These are phyloP conservation scores for Dasypus novemcinctus DNA, from an alignment of 2,113 vertebrate species.

Conservation along the genomic window DNA sequence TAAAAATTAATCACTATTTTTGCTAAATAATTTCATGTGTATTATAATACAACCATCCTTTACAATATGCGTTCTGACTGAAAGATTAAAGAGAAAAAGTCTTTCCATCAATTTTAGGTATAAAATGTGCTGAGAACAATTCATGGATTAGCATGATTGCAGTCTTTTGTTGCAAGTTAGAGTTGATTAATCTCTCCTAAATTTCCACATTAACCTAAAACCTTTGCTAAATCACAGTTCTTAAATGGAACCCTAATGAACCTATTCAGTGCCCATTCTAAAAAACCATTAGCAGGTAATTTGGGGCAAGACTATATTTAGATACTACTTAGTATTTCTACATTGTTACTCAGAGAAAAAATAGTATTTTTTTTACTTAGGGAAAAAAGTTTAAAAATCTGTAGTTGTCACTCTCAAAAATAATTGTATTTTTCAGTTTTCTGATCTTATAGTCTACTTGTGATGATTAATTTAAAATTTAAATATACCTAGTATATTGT, in stretches of 20 bases:
- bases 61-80: not conserved
- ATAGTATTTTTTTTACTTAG: not conserved
- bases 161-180: not conserved
- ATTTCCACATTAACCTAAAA: not conserved
- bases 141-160: not conserved
- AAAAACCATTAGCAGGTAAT: not conserved
- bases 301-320: not conserved
- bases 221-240: not conserved
- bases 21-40: slow-evolving; percentile 31
- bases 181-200: slow-evolving; percentile 13
- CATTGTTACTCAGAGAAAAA: not conserved
- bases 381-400: not conserved
- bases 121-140: not conserved
- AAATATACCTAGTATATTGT: not conserved
- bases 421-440: not conserved
- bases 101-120: slow-evolving; percentile 30
- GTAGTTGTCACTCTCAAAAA: not conserved
- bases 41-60: slow-evolving; percentile 18
- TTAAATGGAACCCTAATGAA: not conserved
- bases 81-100: not conserved
- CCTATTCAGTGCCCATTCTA: not conserved
- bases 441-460: not conserved
- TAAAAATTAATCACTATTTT: slow-evolving; percentile 30
- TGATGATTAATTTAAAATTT: not conserved
- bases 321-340: not conserved